Percentiles rank a stretch among this genome's conserved stretches.
phyloP scores from a whole-genome alignment of 1,140 invertebrate species.

The Dendrolimus kikuchii region DNA sequence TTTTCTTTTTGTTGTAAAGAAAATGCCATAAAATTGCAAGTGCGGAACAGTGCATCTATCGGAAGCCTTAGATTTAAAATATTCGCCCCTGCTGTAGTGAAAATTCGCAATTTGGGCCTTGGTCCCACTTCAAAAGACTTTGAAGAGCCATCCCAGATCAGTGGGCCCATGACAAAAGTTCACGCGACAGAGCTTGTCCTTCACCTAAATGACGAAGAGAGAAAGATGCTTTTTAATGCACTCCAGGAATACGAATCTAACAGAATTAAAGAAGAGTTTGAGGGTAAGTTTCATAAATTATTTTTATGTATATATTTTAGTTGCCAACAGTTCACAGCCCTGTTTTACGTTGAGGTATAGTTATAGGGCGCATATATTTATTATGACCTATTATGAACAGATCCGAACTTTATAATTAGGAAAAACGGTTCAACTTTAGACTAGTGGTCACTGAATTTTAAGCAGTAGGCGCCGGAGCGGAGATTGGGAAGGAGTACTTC shows the following conservation, averaged over 20 bases:
- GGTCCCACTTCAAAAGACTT: slow-evolving; percentile 64
- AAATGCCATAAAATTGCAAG: slow-evolving; percentile 31
- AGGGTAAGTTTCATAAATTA: slow-evolving; percentile 72
- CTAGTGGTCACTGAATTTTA: too few relatives aligned
- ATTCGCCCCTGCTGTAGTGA: slow-evolving; percentile 26
- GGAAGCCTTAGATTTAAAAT: slow-evolving; percentile 30
- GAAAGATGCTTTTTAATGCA: slow-evolving; percentile 75
- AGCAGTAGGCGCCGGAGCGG: too few relatives aligned
- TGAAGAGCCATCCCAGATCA: slow-evolving; percentile 47
- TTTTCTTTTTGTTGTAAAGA: slow-evolving; percentile 31
- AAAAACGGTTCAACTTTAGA: too few relatives aligned
- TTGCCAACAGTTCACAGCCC: too few relatives aligned
- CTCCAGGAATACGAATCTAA: slow-evolving; percentile 82
- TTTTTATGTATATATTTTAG: not conserved
- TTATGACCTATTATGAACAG: too few relatives aligned
- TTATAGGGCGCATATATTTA: too few relatives aligned
- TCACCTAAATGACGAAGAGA: slow-evolving; percentile 78
- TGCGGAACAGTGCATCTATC: slow-evolving; percentile 39
- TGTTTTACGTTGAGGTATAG: too few relatives aligned
- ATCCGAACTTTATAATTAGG: too few relatives aligned
- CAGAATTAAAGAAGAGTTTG: slow-evolving; percentile 80
- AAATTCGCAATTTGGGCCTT: slow-evolving; percentile 48
- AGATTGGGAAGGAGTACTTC: too few relatives aligned
- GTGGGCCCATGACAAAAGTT: slow-evolving; percentile 74
- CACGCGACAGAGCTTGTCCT: slow-evolving; percentile 80